Conservation (phyloP, 2,888 invertebrate species). For the Neoitamus cyanurus region DNA sequence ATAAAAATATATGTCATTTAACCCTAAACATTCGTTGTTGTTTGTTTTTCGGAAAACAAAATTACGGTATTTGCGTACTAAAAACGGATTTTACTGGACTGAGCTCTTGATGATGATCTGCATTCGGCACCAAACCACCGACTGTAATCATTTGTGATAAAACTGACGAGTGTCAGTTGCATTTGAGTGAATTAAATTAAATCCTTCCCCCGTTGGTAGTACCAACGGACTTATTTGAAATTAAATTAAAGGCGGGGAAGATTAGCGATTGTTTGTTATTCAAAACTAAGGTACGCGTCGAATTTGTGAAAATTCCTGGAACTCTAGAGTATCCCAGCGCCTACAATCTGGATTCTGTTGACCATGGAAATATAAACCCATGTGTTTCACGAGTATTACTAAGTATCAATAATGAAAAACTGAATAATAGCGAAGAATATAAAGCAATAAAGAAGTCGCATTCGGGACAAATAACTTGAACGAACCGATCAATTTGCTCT, state of each 20-base stretch:
- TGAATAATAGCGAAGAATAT: no score
- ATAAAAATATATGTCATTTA: no score
- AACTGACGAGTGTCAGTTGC: not conserved
- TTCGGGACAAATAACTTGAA: no score
- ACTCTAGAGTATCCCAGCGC: slow-evolving; percentile 78
- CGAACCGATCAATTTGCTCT: no score
- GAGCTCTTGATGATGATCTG: not conserved
- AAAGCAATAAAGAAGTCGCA: no score
- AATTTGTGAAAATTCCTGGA: slow-evolving; percentile 72
- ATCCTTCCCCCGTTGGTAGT: not conserved
- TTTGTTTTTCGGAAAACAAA: not conserved
- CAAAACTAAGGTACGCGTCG: slow-evolving; percentile 47
- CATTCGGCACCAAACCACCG: not conserved
- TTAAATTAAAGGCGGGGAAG: not conserved
- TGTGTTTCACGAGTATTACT: no score
- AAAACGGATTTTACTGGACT: not conserved
- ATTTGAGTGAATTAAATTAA: slow-evolving; percentile 3
- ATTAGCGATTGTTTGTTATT: not conserved
- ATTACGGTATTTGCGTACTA: slow-evolving; percentile 2
- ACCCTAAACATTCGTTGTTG: no score
- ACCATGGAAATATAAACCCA: no score
- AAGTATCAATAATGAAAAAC: no score
- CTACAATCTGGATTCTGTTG: slow-evolving; percentile 93
- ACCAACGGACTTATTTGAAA: not conserved
- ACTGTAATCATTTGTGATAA: slow-evolving; percentile 20